phyloP scores from a whole-genome alignment of 2,888 invertebrate species.

The Lamellibrachia columna region DNA sequence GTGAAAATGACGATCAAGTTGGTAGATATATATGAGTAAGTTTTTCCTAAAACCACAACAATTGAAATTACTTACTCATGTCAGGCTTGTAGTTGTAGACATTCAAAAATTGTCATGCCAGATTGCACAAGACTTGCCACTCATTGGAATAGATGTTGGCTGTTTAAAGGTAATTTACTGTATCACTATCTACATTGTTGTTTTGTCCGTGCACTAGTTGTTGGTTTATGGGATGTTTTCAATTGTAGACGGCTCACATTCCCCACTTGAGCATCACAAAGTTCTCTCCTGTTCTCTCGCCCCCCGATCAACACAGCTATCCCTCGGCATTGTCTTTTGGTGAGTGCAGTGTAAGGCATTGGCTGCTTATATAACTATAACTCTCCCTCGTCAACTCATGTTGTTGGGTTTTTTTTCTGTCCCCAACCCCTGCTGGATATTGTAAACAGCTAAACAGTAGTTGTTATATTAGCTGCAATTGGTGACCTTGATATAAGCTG shows the following conservation, averaged over 20 bases:
- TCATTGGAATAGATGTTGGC: not conserved
- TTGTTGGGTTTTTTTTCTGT: no score
- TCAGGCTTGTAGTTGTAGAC: not conserved
- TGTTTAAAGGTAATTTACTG: not conserved
- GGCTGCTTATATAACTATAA: no score
- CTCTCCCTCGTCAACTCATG: no score
- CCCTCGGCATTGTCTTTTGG: conserved; percentile 84
- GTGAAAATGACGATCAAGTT: not conserved
- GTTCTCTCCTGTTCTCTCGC: conserved; percentile 69
- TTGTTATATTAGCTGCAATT: no score
- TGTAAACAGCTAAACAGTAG: no score
- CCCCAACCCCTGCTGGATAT: no score
- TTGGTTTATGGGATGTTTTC: not conserved
- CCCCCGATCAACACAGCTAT: conserved; percentile 84
- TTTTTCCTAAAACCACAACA: no score
- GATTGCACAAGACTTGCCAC: no score
- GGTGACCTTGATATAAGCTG: no score
- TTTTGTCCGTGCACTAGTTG: not conserved
- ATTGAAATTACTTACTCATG: no score
- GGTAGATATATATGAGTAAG: no score
- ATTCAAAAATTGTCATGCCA: no score
- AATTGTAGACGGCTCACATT: conserved; percentile 49
- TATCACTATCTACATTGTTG: not conserved
- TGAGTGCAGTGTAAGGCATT: conserved; percentile 66
- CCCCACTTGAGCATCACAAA: conserved; percentile 47